A percentile compares a stretch with the other conserved stretches of the same genome.
These are phyloP conservation scores for Tiliacea aurago DNA, from an alignment of 2,888 invertebrate species.

Conservation along the genomic window DNA sequence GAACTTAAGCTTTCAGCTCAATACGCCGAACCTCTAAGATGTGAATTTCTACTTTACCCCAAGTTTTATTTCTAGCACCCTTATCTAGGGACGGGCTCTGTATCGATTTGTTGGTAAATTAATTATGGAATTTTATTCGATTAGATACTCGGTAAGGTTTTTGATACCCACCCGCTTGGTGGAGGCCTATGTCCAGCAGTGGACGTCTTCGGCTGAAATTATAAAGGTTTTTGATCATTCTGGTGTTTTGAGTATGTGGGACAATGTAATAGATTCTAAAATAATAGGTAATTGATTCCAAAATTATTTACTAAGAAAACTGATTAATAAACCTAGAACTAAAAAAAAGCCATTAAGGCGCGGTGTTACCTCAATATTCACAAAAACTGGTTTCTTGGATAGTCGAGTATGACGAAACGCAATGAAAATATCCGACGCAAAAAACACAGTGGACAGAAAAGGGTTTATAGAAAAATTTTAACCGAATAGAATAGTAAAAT, in stretches of 20 bases:
- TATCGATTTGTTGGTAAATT: constrained; percentile 28
- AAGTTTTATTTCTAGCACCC: constrained; percentile 66
- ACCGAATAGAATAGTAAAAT: no score
- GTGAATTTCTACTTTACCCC: constrained; percentile 76
- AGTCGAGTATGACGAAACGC: no score
- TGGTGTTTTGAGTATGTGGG: not conserved
- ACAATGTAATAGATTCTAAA: not conserved
- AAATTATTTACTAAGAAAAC: not conserved
- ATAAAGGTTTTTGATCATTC: not conserved
- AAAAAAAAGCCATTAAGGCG: no score
- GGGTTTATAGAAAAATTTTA: no score
- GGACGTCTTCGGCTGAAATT: no score
- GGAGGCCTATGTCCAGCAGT: no score
- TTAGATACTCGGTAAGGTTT: not conserved
- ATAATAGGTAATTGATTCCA: not conserved
- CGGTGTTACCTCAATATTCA: no score
- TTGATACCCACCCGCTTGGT: no score
- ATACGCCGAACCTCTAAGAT: constrained; percentile 68
- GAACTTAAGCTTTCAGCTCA: constrained; percentile 72
- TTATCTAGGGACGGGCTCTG: constrained; percentile 40
- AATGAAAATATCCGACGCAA: no score
- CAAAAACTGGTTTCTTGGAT: no score
- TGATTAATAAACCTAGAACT: no score
- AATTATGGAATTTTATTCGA: not conserved
- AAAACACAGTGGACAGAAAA: no score